Conservation (phyloP, 2,797 vertebrate species). For the Gymnoscopelus microlampas region DNA sequence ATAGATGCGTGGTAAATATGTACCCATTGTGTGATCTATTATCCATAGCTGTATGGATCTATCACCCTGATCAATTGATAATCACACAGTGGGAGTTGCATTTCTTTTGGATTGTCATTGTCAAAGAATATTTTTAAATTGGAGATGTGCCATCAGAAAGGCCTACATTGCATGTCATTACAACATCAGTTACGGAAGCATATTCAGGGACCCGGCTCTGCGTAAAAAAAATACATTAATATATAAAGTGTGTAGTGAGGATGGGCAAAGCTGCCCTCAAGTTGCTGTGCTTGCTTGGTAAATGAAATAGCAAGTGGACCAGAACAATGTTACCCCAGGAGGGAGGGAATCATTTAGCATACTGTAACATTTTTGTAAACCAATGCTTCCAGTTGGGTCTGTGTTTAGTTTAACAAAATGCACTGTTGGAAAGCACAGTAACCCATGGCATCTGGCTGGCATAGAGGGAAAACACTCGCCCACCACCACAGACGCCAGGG, state of each 20-base stretch:
- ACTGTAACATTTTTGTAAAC: not conserved
- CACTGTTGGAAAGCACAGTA: too few relatives aligned
- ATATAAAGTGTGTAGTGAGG: not conserved
- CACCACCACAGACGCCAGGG: too few relatives aligned
- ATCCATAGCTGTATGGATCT: not conserved
- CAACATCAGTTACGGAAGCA: constrained; percentile 2
- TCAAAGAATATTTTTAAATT: not conserved
- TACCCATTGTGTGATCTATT: constrained; percentile 3
- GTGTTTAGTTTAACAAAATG: too few relatives aligned
- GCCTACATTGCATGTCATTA: constrained; percentile 17
- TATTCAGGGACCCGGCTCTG: not conserved
- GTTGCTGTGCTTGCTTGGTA: constrained; percentile 11
- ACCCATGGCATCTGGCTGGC: too few relatives aligned
- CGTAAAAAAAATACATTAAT: not conserved
- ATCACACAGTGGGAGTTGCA: not conserved
- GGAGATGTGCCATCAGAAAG: constrained; percentile 5
- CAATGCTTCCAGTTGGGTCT: too few relatives aligned
- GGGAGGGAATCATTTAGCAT: constrained; percentile 8
- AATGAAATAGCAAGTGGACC: constrained; percentile 5
- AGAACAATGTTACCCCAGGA: not conserved
- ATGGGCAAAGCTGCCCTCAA: constrained; percentile 2
- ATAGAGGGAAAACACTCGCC: too few relatives aligned
- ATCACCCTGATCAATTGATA: too few relatives aligned
- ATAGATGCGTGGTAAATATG: constrained; percentile 21
- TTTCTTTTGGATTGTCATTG: constrained; percentile 15